Base-by-base conservation (phyloP, 2,113 vertebrate genomes). In the Phyllopteryx taeniolatus region DNA sequence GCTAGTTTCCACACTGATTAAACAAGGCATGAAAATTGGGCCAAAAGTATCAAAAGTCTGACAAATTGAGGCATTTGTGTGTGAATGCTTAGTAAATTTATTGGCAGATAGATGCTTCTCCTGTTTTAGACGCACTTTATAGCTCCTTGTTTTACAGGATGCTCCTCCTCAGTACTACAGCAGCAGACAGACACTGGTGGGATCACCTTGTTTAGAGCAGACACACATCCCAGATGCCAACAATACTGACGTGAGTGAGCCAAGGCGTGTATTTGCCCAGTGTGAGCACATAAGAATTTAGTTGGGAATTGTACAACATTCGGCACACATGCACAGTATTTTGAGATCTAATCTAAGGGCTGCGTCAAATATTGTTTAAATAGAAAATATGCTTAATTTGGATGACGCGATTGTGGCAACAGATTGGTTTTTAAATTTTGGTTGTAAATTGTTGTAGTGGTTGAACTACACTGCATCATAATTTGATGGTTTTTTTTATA, bases 131-230 rank as follows among this genome's bases (percentile, higher is more conserved):
- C 66, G 51, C 39, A 43, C 42, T 75, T 68, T 0, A 4, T 56
- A 51, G 61, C 31, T 39, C n/a, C 51, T 79, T 59, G 56, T 85
- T 27, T 82, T 67, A 51, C 83, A 94, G 94, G 89, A 91, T 4
- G 66, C 72, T 0, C 90, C 90, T 46, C 88, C 90, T 0, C 92
- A 92, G 70, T 93, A 92, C 85, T 93, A 94, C 90, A 93, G 90
- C 89, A 95, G 93, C 85, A 86, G 90, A 73, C 94, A 95, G 87
- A 90, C 89, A 0, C 90, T 95, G 79, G 92, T 92, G 72, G 87
- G 91, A 15, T 68, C 85, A 7, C 73, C 89, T n/a, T 91, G 73
- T 79, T 75, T 81, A 0, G 90, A 91, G 42, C 85, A 84, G 67
- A 81, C 74, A 12, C 81, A 80, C 17, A 67, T 79, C 60, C 46